Evolutionary conservation across 1,140 invertebrate species (phyloP).

Genomic region (Atopsyche davidsoni): DNA sequence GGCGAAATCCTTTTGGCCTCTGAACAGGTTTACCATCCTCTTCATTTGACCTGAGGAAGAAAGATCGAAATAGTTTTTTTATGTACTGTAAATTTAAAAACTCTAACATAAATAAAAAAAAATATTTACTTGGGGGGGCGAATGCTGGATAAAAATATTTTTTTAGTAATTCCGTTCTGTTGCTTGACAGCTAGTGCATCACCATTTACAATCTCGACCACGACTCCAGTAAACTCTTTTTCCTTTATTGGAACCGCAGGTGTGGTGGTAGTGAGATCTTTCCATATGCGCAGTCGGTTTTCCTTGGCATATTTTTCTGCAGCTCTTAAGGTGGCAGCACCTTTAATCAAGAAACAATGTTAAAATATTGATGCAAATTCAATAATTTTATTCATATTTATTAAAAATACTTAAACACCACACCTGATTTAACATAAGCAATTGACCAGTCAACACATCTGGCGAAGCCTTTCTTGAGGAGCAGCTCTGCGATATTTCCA

Average conservation of each 20-base stretch:
- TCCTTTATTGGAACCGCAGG: constrained; percentile 68
- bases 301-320: constrained; percentile 87
- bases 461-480: constrained; percentile 88
- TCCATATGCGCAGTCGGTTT: constrained; percentile 80
- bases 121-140: constrained; percentile 67
- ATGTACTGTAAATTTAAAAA: constrained; percentile 26
- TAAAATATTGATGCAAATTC: background rate
- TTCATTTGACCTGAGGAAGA: constrained; percentile 37
- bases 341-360: constrained; percentile 36
- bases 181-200: constrained; percentile 86
- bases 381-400: too few relatives aligned
- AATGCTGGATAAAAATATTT: constrained; percentile 94
- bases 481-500: constrained; percentile 90
- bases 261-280: constrained; percentile 66
- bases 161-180: constrained; percentile 72
- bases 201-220: constrained; percentile 90
- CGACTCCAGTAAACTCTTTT: constrained; percentile 78
- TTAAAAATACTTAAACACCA: background rate
- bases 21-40: constrained; percentile 58
- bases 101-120: constrained; percentile 9
- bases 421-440: constrained; percentile 71
- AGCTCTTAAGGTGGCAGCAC: constrained; percentile 75
- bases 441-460: constrained; percentile 98
- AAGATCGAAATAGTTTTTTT: background rate
- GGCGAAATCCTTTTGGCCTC: constrained; percentile 64